Base-by-base conservation (phyloP, 35 echinoderm and acorn worm species). In the Anneissia japonica region DNA sequence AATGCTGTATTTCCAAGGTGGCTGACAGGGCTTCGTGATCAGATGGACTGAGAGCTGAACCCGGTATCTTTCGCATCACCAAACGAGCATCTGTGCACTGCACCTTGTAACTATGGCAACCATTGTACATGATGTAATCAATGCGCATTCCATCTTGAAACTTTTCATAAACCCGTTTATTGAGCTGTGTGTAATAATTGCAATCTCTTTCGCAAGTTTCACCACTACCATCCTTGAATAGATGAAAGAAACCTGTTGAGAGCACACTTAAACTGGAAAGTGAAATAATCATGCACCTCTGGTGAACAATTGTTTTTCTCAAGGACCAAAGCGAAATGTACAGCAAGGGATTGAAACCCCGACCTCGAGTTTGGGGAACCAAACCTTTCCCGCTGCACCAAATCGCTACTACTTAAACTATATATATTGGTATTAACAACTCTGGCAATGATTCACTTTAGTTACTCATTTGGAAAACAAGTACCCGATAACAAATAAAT, bases 101-200 rank as follows among this genome's bases (percentile, higher is more conserved):
- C 5, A 16, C 86, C 7, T 77, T 88, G 43, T 16, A 34, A 79
- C 39, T 32, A 23, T 30, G 56, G 32, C 79, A 51, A 0, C 77
- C 45, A 74, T 72, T 88, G 78, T 88, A 88, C 45, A 88, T 38
- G 28, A 88, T 88, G 78, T 81, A 88, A 5, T 88, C 86, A n/a
- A 88, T 88, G 28, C 79, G 32, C 41, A 82, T 82, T 21, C 86
- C 86, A 11, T 88, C 72, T 34, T 29, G 41, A 74, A 35, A 88
- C 28, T 81, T 75, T n/a, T 35, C 51, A 72, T 89, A 89, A 30
- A 82, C 79, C 10, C 73, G 39, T 19, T 82, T 46, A 3, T 35
- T 21, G 7, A 74, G 31, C 21, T 73, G 38, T 38, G 86, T 88
- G 78, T 81, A 76, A 39, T 34, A 73, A 43, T 88, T 88, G 13